Percentiles rank a stretch among this genome's conserved stretches.
Evolutionary conservation across 2,888 invertebrate species (phyloP).

Genomic region (Ctena decussata): DNA sequence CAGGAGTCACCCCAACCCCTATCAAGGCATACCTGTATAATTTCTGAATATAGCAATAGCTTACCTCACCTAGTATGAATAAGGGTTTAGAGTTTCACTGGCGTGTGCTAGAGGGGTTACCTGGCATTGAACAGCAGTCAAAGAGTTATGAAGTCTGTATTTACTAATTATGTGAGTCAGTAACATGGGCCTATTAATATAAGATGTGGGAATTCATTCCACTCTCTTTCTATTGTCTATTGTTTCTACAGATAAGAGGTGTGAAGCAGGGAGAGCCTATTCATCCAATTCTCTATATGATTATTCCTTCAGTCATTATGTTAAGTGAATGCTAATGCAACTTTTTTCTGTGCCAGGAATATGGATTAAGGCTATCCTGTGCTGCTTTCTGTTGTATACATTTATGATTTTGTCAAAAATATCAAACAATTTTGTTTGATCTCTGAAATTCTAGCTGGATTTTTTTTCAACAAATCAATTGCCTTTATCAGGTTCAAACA

Average conservation of each 20-base stretch:
- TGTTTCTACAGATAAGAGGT: not conserved
- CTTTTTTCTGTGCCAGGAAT: not conserved
- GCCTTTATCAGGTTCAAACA: slow-evolving; percentile 14
- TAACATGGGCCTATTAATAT: slow-evolving; percentile 6
- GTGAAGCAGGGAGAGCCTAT: no score
- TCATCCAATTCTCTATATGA: no score
- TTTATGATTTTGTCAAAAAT: no score
- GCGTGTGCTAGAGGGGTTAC: not conserved
- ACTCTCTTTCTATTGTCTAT: not conserved
- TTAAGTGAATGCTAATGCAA: no score
- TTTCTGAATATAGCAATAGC: slow-evolving; percentile 24
- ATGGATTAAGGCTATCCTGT: not conserved
- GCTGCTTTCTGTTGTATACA: not conserved
- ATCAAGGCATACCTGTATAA: slow-evolving; percentile 14
- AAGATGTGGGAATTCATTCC: not conserved
- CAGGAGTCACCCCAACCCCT: slow-evolving; percentile 12
- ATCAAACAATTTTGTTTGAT: no score
- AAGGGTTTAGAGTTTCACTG: not conserved
- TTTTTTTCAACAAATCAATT: slow-evolving; percentile 11
- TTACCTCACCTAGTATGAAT: slow-evolving; percentile 8
- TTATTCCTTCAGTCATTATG: no score
- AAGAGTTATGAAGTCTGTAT: slow-evolving; percentile 2
- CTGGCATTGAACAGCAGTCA: not conserved
- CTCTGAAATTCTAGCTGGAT: slow-evolving; percentile 8
- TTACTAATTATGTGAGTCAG: not conserved